Conservation (phyloP, 2,797 vertebrate genomes). For the Melopsittacus undulatus region DNA sequence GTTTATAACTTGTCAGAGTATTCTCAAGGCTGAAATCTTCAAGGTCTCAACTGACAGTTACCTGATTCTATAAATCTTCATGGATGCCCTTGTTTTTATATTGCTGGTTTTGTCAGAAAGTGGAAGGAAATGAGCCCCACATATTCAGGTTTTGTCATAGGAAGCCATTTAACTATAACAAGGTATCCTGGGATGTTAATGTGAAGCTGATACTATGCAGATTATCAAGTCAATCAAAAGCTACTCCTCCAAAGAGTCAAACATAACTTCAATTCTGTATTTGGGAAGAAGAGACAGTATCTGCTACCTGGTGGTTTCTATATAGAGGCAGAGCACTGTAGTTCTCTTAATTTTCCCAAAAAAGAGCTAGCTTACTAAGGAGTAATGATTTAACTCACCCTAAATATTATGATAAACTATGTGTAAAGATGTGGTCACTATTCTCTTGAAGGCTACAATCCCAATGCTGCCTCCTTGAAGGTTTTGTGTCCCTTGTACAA, state of each 20-base stretch:
- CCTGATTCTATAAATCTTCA: not conserved
- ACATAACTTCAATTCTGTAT: not conserved
- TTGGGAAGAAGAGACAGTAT: not conserved
- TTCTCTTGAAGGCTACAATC: not conserved
- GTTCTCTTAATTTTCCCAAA: not conserved
- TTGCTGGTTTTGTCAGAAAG: not conserved
- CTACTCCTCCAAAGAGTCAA: not conserved
- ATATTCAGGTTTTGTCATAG: not conserved
- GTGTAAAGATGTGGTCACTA: not conserved
- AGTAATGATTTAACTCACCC: not conserved
- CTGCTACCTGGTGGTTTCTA: not conserved
- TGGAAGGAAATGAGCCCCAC: not conserved
- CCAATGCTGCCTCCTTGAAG: not conserved
- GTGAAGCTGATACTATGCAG: fast-evolving
- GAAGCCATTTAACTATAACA: not conserved
- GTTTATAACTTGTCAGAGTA: not conserved
- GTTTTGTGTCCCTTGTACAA: not conserved
- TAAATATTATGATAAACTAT: not conserved
- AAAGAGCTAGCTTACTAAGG: not conserved
- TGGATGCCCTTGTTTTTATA: not conserved
- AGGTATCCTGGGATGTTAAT: not conserved
- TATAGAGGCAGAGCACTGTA: not conserved
- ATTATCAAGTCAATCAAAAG: not conserved
- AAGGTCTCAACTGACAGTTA: not conserved
- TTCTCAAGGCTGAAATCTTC: not conserved